Evolutionary conservation across 2,888 invertebrate genomes (phyloP).

Genomic region (Pachycephus smyrnensis): DNA sequence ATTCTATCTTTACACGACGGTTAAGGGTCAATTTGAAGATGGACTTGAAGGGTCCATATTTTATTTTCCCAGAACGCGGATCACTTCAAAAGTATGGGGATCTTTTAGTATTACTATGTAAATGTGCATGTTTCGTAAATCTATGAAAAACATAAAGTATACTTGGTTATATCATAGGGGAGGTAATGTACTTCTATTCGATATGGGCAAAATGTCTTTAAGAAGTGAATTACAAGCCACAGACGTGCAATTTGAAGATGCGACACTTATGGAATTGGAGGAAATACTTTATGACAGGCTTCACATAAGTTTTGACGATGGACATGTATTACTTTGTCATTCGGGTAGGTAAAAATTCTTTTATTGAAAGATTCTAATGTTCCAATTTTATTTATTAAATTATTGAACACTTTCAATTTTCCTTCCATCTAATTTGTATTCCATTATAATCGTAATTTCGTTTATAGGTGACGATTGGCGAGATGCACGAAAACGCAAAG

Average conservation of each 20-base stretch:
- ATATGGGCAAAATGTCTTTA: conserved; percentile 77
- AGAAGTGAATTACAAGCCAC: conserved; percentile 81
- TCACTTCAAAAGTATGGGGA: conserved; percentile 73
- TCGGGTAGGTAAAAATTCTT: conserved; percentile 64
- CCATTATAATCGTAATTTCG: not conserved
- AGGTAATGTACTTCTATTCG: conserved; percentile 78
- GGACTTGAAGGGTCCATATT: conserved; percentile 80
- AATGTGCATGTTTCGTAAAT: not conserved
- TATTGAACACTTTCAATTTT: conserved; percentile 13
- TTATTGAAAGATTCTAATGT: not conserved
- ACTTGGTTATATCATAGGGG: conserved; percentile 67
- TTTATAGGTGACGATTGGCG: conserved; percentile 79
- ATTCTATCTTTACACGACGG: conserved; percentile 70
- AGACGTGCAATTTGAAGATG: conserved; percentile 77
- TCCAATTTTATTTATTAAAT: conserved; percentile 6
- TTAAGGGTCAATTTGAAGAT: conserved; percentile 78
- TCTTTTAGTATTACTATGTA: conserved; percentile 1
- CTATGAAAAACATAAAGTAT: not conserved
- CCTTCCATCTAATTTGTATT: conserved; percentile 46
- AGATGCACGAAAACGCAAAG: conserved; percentile 75
- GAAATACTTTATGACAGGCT: conserved; percentile 83
- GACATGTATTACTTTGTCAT: conserved; percentile 75
- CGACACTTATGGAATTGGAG: conserved; percentile 85
- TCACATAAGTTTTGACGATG: conserved; percentile 76
- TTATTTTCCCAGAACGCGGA: conserved; percentile 82